These are phyloP conservation scores for Mastigias papua DNA, from an alignment of 30 jellyfish, hydroid and myxozoan species.

Conservation along the genomic window DNA sequence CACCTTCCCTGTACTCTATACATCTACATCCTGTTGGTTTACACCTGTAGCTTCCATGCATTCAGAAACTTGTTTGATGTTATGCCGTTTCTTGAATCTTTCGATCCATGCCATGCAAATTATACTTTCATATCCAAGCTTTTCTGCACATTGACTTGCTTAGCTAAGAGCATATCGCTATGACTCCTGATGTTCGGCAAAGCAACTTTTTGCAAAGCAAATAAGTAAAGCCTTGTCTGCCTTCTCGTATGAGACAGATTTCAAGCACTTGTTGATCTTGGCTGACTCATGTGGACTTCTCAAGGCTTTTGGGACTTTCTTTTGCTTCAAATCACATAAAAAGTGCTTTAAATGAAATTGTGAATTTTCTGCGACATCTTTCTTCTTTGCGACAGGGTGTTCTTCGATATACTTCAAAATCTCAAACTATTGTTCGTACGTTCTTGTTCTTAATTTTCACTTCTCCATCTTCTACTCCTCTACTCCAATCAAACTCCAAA, in stretches of 20 bases:
- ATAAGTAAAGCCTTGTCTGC: slow-evolving; percentile 50
- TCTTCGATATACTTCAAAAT: background rate
- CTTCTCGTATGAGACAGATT: slow-evolving; percentile 15
- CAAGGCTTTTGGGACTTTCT: slow-evolving; percentile 31
- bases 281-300: slow-evolving; percentile 11
- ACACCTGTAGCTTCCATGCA: background rate
- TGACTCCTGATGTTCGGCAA: slow-evolving; percentile 39
- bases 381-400: background rate
- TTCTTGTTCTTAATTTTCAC: background rate
- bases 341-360: background rate
- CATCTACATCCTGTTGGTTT: slow-evolving; percentile 9
- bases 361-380: background rate
- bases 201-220: slow-evolving; percentile 16
- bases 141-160: background rate
- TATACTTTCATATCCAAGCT: background rate
- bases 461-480: background rate
- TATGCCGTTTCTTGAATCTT: background rate
- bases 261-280: slow-evolving; percentile 43
- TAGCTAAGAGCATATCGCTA: slow-evolving; percentile 24
- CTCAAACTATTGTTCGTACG: background rate
- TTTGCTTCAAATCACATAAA: background rate
- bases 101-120: background rate
- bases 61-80: background rate
- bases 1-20: background rate
- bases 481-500: background rate